Conservation (phyloP, 2,797 vertebrate species). For the Zonotrichia albicollis region DNA sequence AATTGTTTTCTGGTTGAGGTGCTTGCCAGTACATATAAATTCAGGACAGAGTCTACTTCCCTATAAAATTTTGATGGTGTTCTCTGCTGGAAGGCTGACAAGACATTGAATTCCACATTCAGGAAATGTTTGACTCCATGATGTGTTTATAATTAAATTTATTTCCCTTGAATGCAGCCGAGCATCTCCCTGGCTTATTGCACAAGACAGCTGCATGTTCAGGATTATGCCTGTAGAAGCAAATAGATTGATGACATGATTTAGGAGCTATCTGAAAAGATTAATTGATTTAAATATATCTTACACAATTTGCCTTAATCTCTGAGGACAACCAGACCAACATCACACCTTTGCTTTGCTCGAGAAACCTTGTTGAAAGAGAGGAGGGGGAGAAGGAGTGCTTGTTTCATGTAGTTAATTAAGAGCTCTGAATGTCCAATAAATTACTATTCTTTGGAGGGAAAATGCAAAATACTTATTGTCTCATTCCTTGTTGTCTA, state of each 20-base stretch:
- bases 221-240: constrained; percentile 37
- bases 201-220: not conserved
- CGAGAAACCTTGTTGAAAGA: not conserved
- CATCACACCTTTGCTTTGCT: not conserved
- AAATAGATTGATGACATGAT: constrained; percentile 40
- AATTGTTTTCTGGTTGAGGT: not conserved
- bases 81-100: constrained; percentile 49
- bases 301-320: not conserved
- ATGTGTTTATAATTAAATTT: constrained; percentile 69
- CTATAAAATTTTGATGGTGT: constrained; percentile 47
- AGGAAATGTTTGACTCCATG: constrained; percentile 48
- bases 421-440: not conserved
- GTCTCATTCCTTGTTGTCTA: not conserved
- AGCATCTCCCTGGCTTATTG: constrained; percentile 19
- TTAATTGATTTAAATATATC: constrained; percentile 33
- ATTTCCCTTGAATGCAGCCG: constrained; percentile 51
- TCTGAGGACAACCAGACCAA: not conserved
- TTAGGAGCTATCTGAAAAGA: constrained; percentile 39
- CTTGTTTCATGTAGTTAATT: not conserved
- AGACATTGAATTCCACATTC: constrained; percentile 54
- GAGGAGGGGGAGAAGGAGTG: not conserved
- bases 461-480: not conserved
- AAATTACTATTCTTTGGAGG: not conserved
- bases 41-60: not conserved
- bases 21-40: not conserved